A percentile compares a stretch with the other conserved stretches of the same genome.
These are phyloP conservation scores for Siniperca undulata DNA, from an alignment of 2,797 vertebrate genomes.

Conservation along the genomic window DNA sequence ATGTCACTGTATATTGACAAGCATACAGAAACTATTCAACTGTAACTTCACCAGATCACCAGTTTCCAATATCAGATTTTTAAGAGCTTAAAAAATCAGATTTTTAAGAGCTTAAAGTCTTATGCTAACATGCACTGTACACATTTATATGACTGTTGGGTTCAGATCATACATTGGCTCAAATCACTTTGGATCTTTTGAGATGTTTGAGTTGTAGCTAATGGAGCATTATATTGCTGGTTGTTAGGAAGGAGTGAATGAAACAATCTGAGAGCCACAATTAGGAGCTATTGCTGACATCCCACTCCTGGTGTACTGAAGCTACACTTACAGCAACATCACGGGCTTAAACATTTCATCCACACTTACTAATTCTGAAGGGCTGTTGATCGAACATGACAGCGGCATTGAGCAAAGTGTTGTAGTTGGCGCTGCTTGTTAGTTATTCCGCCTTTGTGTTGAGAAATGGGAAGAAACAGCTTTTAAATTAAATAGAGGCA, in stretches of 20 bases:
- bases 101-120: conserved; percentile 1
- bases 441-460: conserved; percentile 32
- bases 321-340: conserved; percentile 11
- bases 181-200: conserved; percentile 40
- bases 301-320: conserved; percentile 6
- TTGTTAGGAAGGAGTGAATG: conserved; percentile 53
- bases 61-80: neutral
- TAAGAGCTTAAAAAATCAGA: neutral
- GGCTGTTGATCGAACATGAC: conserved; percentile 43
- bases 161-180: conserved; percentile 24
- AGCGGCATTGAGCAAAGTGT: conserved; percentile 32
- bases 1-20: neutral
- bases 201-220: conserved; percentile 44
- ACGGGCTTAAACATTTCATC: conserved; percentile 20
- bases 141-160: neutral
- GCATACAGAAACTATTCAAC: neutral
- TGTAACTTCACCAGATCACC: neutral
- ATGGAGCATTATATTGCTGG: conserved; percentile 49
- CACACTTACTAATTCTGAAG: conserved; percentile 33
- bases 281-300: conserved; percentile 40
- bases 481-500: conserved; percentile 56
- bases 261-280: conserved; percentile 37
- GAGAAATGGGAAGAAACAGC: conserved; percentile 44
- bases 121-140: neutral
- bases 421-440: conserved; percentile 14